Conservation (phyloP, 2,113 vertebrate species). For the Hyaena hyaena region DNA sequence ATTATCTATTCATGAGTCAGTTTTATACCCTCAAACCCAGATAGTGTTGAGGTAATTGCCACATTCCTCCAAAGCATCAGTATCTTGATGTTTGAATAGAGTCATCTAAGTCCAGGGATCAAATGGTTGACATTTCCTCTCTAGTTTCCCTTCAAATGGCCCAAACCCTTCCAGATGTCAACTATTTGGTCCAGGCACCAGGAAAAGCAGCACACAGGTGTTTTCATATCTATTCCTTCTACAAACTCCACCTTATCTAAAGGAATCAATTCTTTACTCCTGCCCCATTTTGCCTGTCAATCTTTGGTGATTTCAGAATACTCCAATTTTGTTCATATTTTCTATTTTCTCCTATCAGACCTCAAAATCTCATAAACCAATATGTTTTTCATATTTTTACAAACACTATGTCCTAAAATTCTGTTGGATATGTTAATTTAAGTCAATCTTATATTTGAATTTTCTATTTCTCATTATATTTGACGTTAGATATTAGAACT, state of each 20-base stretch:
- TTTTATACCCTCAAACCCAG: not conserved
- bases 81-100: not conserved
- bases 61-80: not conserved
- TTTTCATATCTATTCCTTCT: too few relatives aligned
- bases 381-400: not conserved
- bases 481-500: not conserved
- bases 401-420: not conserved
- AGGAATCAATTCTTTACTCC: not conserved
- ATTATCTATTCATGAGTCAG: not conserved
- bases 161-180: not conserved
- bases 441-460: not conserved
- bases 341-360: not conserved
- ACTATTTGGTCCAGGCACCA: not conserved
- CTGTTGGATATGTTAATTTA: not conserved
- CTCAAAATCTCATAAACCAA: not conserved
- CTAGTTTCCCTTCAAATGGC: not conserved
- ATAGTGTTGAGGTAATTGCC: not conserved
- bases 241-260: not conserved
- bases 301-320: not conserved
- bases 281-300: not conserved
- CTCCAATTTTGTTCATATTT: not conserved
- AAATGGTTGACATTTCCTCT: not conserved
- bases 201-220: not conserved
- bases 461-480: not conserved
- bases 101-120: not conserved